Percentiles rank a stretch among this genome's conserved stretches.
Evolutionary conservation across 2,113 vertebrate species (phyloP).

Genomic region (Paramisgurnus dabryanus): DNA sequence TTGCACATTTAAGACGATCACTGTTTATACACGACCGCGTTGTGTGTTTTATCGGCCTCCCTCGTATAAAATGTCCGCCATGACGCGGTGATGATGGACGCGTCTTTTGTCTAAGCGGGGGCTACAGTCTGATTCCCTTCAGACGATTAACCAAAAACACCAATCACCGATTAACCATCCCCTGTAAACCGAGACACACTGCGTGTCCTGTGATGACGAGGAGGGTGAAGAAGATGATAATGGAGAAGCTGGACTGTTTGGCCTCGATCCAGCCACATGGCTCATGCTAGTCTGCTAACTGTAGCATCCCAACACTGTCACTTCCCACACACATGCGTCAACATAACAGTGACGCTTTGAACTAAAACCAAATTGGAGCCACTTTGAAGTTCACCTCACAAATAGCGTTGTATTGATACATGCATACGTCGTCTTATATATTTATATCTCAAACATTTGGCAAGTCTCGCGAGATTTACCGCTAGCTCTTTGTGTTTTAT

Average conservation of each 20-base stretch:
- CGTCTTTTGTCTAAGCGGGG: slow-evolving; percentile 44
- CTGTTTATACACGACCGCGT: background rate
- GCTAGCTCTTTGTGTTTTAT: too few species aligned
- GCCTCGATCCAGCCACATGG: slow-evolving; percentile 81
- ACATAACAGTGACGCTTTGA: slow-evolving; percentile 25
- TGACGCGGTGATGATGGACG: slow-evolving; percentile 35
- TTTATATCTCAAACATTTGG: too few species aligned
- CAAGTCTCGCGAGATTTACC: too few species aligned
- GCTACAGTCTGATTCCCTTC: background rate
- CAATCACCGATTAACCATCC: background rate
- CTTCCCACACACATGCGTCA: slow-evolving; percentile 51
- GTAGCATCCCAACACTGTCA: slow-evolving; percentile 51
- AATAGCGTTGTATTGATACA: too few species aligned
- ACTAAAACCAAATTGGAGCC: too few species aligned
- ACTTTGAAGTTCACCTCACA: too few species aligned
- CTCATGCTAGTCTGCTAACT: slow-evolving; percentile 50
- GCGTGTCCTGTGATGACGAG: background rate
- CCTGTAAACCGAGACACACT: background rate
- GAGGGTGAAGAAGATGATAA: too few species aligned
- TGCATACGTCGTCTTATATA: too few species aligned
- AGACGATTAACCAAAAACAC: too few species aligned
- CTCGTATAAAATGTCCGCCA: slow-evolving; percentile 79
- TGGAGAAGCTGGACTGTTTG: slow-evolving; percentile 47
- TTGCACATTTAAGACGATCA: background rate
- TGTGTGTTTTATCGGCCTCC: background rate